Evolutionary conservation across 2,113 vertebrate species (phyloP).

Genomic region (Pangasianodon gigas): DNA sequence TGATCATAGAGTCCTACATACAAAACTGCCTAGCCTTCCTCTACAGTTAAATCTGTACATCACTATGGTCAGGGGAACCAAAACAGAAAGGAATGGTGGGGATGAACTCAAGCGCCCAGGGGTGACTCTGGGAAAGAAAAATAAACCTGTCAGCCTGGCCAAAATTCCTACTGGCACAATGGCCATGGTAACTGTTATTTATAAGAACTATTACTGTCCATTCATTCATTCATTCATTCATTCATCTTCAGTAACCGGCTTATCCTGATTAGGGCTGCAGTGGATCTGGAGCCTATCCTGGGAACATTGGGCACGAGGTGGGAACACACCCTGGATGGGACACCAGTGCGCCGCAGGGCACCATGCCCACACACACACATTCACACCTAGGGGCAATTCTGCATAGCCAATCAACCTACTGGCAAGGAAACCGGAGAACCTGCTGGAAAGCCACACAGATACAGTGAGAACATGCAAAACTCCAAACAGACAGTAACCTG

Average conservation of each 20-base stretch:
- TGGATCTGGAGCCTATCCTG: not conserved
- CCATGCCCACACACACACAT: not conserved
- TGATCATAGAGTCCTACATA: not conserved
- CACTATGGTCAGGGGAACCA: not conserved
- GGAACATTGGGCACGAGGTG: not conserved
- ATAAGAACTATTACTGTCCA: not conserved
- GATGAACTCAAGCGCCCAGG: not conserved
- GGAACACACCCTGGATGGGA: not conserved
- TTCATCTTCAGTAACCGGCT: not conserved
- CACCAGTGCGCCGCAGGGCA: not conserved
- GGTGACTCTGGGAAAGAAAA: not conserved
- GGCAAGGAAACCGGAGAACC: not conserved
- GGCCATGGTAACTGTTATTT: not conserved
- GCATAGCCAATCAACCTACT: not conserved
- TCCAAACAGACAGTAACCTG: not conserved
- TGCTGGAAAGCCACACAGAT: not conserved
- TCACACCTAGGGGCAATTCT: not conserved
- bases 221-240: not conserved
- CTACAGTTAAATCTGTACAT: not conserved
- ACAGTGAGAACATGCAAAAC: not conserved
- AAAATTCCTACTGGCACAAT: not conserved
- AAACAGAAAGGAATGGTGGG: not conserved
- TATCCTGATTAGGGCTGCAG: not conserved
- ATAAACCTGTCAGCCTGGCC: too few species aligned
- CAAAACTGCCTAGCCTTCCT: not conserved